phyloP scores from a whole-genome alignment of 2,888 invertebrate genomes.

The Parnassius orleans region DNA sequence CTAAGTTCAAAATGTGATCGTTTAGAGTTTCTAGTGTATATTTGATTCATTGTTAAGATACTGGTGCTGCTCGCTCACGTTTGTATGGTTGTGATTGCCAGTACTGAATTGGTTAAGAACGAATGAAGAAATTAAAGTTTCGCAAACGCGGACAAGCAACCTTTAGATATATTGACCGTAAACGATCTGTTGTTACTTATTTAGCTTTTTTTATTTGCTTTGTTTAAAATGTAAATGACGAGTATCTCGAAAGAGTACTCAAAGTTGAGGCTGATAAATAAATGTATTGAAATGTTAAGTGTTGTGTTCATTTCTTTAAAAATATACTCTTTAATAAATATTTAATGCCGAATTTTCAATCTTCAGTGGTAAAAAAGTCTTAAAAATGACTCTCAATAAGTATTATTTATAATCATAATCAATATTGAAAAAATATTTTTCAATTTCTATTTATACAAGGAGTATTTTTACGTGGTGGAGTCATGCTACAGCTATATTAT shows the following conservation, averaged over 20 bases:
- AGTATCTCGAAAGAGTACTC: constrained; percentile 48
- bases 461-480: too few species aligned
- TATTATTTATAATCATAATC: too few species aligned
- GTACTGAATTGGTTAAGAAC: constrained; percentile 27
- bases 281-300: constrained; percentile 44
- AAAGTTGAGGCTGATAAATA: constrained; percentile 73
- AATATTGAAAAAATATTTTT: too few species aligned
- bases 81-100: constrained; percentile 49
- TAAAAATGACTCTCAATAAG: too few species aligned
- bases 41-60: constrained; percentile 40
- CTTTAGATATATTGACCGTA: constrained; percentile 19
- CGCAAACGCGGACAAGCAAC: neutral
- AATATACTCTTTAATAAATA: neutral
- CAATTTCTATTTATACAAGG: too few species aligned
- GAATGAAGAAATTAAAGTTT: constrained; percentile 31
- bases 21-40: constrained; percentile 73
- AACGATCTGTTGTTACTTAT: constrained; percentile 73
- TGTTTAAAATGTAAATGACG: constrained; percentile 63
- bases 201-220: constrained; percentile 64
- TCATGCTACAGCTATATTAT: too few species aligned
- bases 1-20: constrained; percentile 78
- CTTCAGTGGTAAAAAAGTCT: too few species aligned
- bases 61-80: constrained; percentile 54
- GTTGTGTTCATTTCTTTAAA: constrained; percentile 11
- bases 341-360: too few species aligned